A percentile compares a stretch with the other conserved stretches of the same genome.
These are phyloP conservation scores for Physella acuta DNA, from an alignment of 1,140 invertebrate species.

Conservation along the genomic window DNA sequence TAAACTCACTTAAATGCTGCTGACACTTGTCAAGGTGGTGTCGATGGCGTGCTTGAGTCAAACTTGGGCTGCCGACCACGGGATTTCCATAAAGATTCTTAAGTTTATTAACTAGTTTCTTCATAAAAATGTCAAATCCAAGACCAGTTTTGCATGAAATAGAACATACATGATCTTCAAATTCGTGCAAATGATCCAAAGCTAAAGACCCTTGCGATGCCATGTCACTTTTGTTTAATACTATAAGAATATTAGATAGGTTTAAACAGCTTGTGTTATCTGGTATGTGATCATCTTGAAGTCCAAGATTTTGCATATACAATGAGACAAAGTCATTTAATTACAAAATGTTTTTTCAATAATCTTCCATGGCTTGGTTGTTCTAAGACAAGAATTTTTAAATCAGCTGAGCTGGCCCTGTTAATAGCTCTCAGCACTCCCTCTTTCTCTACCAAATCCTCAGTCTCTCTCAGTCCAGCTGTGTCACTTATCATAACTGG, in stretches of 20 bases:
- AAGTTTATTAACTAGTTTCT: constrained; percentile 7
- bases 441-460: constrained; percentile 76
- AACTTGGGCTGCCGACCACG: constrained; percentile 44
- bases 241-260: constrained; percentile 1
- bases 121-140: constrained; percentile 18
- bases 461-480: constrained; percentile 73
- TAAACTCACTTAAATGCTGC: constrained; percentile 41
- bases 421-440: constrained; percentile 73
- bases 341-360: too few relatives aligned
- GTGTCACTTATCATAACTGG: constrained; percentile 83
- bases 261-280: background rate
- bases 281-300: background rate
- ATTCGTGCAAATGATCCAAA: too few relatives aligned
- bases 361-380: too few relatives aligned
- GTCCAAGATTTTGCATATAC: constrained; percentile 8
- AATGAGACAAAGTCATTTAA: constrained; percentile 7
- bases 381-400: constrained; percentile 19
- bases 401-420: constrained; percentile 50
- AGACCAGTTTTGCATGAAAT: constrained; percentile 22
- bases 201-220: too few relatives aligned
- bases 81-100: constrained; percentile 43
- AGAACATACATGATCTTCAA: constrained; percentile 1
- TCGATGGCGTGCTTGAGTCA: constrained; percentile 55
- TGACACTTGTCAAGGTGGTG: constrained; percentile 50
- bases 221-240: constrained; percentile 22